Evolutionary conservation across 2,888 invertebrate genomes (phyloP).

Genomic region (Pteria penguin): DNA sequence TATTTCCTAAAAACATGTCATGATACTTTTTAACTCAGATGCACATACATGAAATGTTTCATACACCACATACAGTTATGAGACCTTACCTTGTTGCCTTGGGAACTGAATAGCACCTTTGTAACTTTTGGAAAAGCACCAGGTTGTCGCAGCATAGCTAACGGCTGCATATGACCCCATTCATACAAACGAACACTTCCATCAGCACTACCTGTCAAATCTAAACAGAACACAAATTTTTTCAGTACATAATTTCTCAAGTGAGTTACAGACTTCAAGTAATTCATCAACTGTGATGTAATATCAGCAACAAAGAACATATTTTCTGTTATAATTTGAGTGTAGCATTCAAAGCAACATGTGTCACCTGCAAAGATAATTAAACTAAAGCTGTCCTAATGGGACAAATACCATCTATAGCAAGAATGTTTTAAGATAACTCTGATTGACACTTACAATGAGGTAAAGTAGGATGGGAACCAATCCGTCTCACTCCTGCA

Average conservation of each 20-base stretch:
- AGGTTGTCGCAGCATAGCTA: conserved; percentile 74
- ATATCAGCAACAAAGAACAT: too few species aligned
- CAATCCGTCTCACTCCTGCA: conserved; percentile 96
- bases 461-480: conserved; percentile 96
- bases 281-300: too few species aligned
- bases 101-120: conserved; percentile 95
- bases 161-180: conserved; percentile 89
- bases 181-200: conserved; percentile 93
- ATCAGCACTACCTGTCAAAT: conserved; percentile 90
- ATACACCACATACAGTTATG: too few species aligned
- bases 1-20: too few species aligned
- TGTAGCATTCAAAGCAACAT: neutral
- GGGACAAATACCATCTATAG: too few species aligned
- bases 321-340: neutral
- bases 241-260: neutral
- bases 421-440: too few species aligned
- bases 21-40: too few species aligned
- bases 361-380: too few species aligned
- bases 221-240: conserved; percentile 78
- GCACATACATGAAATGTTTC: too few species aligned
- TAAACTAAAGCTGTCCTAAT: too few species aligned
- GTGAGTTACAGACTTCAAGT: neutral
- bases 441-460: conserved; percentile 97
- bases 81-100: conserved; percentile 93
- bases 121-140: conserved; percentile 85